A percentile compares a stretch with the other conserved stretches of the same genome.
These are phyloP conservation scores for Latheticus oryzae DNA, from an alignment of 2,888 invertebrate genomes.

Conservation along the genomic window DNA sequence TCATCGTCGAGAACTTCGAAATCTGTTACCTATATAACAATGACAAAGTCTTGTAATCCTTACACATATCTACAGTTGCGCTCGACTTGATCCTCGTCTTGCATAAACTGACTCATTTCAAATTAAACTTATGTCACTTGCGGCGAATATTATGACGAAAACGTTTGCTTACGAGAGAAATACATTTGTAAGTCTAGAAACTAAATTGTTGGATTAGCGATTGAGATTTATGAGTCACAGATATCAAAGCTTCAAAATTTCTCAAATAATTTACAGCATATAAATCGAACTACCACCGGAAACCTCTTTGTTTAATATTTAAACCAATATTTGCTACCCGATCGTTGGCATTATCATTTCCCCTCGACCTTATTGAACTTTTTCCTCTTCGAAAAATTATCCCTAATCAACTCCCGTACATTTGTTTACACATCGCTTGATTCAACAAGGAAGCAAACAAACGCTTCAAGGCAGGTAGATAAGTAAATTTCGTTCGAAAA, in stretches of 20 bases:
- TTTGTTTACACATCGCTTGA: conserved; percentile 52
- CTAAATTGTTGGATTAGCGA: no score
- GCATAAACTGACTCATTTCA: conserved; percentile 47
- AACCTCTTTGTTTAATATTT: conserved; percentile 12
- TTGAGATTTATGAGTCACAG: no score
- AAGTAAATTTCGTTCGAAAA: conserved; percentile 32
- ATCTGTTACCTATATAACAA: conserved; percentile 60
- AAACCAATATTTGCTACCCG: conserved; percentile 39
- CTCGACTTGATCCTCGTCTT: conserved; percentile 54
- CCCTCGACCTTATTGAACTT: conserved; percentile 50
- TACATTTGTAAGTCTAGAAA: conserved; percentile 31
- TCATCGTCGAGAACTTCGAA: conserved; percentile 48
- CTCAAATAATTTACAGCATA: no score
- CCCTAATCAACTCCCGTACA: conserved; percentile 53
- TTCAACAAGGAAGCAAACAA: conserved; percentile 54
- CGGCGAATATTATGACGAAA: conserved; percentile 38
- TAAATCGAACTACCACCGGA: no score
- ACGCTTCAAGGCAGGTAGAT: conserved; percentile 51
- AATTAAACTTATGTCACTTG: conserved; percentile 43
- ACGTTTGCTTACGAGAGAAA: conserved; percentile 21
- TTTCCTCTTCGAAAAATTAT: conserved; percentile 52
- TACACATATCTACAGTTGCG: conserved; percentile 47
- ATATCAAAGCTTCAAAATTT: no score
- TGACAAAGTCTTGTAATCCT: conserved; percentile 51
- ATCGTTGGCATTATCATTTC: conserved; percentile 36